These are phyloP conservation scores for Pseudonaja textilis DNA, from an alignment of 2,113 vertebrate genomes.

Conservation along the genomic window DNA sequence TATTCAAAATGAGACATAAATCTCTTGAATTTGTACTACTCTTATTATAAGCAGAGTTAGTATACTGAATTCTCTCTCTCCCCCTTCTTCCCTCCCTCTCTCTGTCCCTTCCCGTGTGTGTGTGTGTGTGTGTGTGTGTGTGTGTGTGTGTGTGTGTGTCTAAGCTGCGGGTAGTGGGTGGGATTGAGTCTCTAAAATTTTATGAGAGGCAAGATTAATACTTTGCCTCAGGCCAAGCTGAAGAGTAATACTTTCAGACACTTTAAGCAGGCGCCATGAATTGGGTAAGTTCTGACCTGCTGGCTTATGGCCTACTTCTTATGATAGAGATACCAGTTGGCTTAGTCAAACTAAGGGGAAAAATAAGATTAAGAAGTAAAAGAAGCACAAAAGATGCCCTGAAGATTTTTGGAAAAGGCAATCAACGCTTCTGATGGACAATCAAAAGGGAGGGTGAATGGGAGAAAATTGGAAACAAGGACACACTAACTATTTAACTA, in stretches of 20 bases:
- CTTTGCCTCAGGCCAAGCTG: conserved; percentile 68
- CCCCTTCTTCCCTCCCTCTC: no score
- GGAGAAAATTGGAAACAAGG: not conserved
- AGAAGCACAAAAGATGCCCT: conserved; percentile 41
- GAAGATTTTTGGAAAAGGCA: not conserved
- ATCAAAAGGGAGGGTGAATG: not conserved
- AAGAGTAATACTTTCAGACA: conserved; percentile 72
- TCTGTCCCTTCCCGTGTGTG: not conserved
- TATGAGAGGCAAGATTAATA: conserved; percentile 70
- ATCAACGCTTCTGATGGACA: not conserved
- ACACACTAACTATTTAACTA: not conserved
- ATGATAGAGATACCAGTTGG: conserved; percentile 71
- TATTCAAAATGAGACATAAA: conserved; percentile 18
- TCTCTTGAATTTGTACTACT: conserved; percentile 28
- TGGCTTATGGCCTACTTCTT: conserved; percentile 71
- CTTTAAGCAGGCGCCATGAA: conserved; percentile 76
- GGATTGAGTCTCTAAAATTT: not conserved
- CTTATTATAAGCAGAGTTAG: conserved; percentile 35
- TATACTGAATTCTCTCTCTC: conserved; percentile 25
- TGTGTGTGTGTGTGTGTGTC: conserved; percentile 15
- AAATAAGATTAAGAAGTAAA: conserved; percentile 59
- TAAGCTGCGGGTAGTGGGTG: not conserved
- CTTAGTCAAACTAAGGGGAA: conserved; percentile 60
- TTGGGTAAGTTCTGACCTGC: conserved; percentile 76
- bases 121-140: no score